phyloP scores from a whole-genome alignment of 2,113 vertebrate species.

The Camelus bactrianus region DNA sequence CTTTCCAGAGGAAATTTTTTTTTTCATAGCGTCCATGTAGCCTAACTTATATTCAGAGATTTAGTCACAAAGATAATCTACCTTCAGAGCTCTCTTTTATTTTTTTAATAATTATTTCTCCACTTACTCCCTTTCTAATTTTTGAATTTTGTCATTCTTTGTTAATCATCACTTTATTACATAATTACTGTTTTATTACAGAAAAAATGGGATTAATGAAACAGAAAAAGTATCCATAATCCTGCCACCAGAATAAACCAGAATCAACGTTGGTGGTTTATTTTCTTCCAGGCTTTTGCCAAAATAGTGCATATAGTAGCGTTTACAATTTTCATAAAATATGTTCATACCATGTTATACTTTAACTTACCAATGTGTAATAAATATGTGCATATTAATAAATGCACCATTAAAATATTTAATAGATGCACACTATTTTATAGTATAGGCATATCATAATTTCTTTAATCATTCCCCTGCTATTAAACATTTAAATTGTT shows the following conservation, averaged over 20 bases:
- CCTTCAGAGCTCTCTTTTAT: background rate
- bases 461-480: conserved; percentile 10
- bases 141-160: background rate
- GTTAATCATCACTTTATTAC: conserved; percentile 25
- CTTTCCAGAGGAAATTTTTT: background rate
- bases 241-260: background rate
- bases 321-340: conserved; percentile 8
- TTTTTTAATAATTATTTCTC: background rate
- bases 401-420: conserved; percentile 1
- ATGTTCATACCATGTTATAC: background rate
- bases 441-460: background rate
- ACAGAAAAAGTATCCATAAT: background rate
- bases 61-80: background rate
- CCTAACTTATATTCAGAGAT: background rate
- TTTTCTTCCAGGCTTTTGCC: background rate
- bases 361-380: background rate
- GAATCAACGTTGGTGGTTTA: background rate
- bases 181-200: background rate
- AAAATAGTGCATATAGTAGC: background rate
- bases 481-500: conserved; percentile 24
- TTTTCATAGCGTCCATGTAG: background rate
- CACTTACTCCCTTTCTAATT: background rate
- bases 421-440: conserved; percentile 33
- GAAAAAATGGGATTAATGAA: conserved; percentile 9
- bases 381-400: conserved; percentile 9